Conservation (phyloP, 2,113 vertebrate species). For the Boleophthalmus pectinirostris region DNA sequence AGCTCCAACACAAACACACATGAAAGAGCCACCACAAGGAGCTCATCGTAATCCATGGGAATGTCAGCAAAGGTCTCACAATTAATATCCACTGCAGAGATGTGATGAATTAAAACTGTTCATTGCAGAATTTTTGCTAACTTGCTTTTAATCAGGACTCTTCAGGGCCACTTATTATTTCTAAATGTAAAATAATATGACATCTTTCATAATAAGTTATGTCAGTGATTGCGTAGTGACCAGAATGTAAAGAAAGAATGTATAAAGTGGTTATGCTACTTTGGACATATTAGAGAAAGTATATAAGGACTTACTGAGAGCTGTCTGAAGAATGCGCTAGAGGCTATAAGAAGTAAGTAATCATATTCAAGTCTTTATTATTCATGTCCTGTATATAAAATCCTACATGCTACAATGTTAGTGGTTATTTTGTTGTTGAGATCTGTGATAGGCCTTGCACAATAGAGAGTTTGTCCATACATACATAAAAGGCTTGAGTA, state of each 20-base stretch:
- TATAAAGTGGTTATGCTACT: background rate
- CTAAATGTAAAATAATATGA: no score
- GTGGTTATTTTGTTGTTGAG: background rate
- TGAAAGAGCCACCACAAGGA: slow-evolving; percentile 26
- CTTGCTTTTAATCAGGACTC: no score
- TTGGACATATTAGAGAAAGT: no score
- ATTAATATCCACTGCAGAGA: slow-evolving; percentile 28
- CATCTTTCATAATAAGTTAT: no score
- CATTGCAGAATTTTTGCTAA: background rate
- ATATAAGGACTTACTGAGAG: background rate
- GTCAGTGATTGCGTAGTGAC: no score
- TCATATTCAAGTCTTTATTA: background rate
- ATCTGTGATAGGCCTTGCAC: background rate
- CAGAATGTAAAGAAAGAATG: background rate
- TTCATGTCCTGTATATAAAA: background rate
- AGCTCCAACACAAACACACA: slow-evolving; percentile 42
- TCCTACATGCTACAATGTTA: background rate
- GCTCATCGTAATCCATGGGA: slow-evolving; percentile 51
- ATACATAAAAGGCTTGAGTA: background rate
- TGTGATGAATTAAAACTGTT: background rate
- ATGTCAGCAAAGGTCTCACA: slow-evolving; percentile 26
- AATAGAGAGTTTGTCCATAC: background rate
- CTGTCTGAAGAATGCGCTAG: background rate
- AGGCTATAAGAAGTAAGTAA: background rate
- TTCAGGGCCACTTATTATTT: no score